phyloP scores from a whole-genome alignment of 2,113 vertebrate genomes.

The Aptenodytes patagonicus region DNA sequence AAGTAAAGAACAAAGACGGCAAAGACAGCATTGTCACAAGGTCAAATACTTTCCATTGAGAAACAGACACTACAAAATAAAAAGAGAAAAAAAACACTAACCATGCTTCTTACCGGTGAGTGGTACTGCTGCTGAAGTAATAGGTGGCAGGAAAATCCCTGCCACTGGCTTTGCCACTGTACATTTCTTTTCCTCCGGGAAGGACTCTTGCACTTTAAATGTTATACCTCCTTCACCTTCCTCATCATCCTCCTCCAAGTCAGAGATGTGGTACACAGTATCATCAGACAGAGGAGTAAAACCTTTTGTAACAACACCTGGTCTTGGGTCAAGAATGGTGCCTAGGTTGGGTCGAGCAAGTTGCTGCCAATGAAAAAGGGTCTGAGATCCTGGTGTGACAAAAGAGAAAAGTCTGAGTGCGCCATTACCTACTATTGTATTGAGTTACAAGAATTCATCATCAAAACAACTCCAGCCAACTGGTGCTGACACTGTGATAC shows the following conservation, averaged over 20 bases:
- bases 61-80: not conserved
- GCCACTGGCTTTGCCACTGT: slow-evolving; percentile 24
- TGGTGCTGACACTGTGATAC: not conserved
- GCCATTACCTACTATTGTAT: not conserved
- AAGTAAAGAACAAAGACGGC: not conserved
- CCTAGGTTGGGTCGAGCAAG: slow-evolving; percentile 93
- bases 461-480: not conserved
- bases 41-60: not conserved
- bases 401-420: not conserved
- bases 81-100: not conserved
- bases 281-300: slow-evolving; percentile 85
- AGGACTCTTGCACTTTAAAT: slow-evolving; percentile 81
- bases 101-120: slow-evolving; percentile 68
- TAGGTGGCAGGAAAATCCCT: slow-evolving; percentile 74
- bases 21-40: not conserved
- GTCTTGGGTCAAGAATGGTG: slow-evolving; percentile 92
- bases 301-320: slow-evolving; percentile 95
- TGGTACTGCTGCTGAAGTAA: slow-evolving; percentile 57
- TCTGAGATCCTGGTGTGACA: slow-evolving; percentile 86
- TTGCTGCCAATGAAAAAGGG: slow-evolving; percentile 97
- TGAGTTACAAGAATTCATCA: not conserved
- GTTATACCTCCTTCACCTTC: slow-evolving; percentile 84
- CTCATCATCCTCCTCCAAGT: slow-evolving; percentile 93
- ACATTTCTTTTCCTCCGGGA: slow-evolving; percentile 70
- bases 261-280: slow-evolving; percentile 81